phyloP scores from a whole-genome alignment of 2,797 vertebrate species.

The Podarcis siculus region DNA sequence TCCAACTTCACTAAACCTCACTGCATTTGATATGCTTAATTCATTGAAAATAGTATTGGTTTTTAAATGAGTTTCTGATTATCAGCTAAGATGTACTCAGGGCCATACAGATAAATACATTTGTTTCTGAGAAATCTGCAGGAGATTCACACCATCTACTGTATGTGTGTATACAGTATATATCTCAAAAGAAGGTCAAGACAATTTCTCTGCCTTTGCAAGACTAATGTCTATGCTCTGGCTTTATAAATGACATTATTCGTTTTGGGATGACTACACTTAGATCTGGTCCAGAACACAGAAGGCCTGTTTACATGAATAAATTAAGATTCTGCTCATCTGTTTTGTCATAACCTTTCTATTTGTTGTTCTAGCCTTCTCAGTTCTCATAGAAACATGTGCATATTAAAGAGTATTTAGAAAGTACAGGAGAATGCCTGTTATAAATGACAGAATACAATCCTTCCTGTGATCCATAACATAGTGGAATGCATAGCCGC shows the following conservation, averaged over 20 bases:
- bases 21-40: not conserved
- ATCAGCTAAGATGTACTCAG: not conserved
- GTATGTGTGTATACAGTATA: too few relatives aligned
- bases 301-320: too few relatives aligned
- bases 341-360: not conserved
- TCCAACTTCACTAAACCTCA: not conserved
- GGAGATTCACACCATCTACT: too few relatives aligned
- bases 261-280: too few relatives aligned
- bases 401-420: too few relatives aligned
- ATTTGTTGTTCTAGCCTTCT: not conserved
- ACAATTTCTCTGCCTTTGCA: not conserved
- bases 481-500: not conserved
- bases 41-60: not conserved
- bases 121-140: not conserved
- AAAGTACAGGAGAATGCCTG: too few relatives aligned
- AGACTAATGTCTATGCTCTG: not conserved
- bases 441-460: too few relatives aligned
- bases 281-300: too few relatives aligned
- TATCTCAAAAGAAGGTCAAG: too few relatives aligned
- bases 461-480: too few relatives aligned
- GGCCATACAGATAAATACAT: not conserved
- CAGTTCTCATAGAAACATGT: not conserved
- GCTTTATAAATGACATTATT: too few relatives aligned
- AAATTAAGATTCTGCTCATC: too few relatives aligned
- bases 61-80: not conserved